phyloP scores from a whole-genome alignment of 2,113 vertebrate species.

The Pongo abelii region DNA sequence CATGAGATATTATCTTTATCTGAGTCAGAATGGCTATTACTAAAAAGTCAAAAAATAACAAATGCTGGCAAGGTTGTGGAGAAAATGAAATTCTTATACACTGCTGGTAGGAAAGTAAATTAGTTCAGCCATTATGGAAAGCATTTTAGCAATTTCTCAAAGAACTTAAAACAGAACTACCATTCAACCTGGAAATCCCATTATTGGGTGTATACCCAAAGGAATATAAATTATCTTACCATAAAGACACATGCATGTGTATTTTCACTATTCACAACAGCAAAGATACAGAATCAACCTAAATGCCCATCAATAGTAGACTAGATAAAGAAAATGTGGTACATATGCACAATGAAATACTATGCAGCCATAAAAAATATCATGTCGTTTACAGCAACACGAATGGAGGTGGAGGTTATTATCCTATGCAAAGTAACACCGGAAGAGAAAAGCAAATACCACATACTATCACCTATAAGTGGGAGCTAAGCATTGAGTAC shows the following conservation, averaged over 20 bases:
- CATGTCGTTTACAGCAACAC: not conserved
- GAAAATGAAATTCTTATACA: not conserved
- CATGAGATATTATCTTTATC: not conserved
- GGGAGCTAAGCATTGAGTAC: not conserved
- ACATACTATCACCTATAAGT: not conserved
- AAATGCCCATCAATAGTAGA: not conserved
- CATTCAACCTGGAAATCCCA: not conserved
- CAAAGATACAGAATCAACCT: not conserved
- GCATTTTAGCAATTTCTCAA: not conserved
- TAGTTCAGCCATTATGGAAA: not conserved
- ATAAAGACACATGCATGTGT: no score
- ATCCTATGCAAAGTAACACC: not conserved
- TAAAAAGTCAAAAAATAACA: not conserved
- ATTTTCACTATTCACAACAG: not conserved
- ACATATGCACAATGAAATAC: not conserved
- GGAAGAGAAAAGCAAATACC: not conserved
- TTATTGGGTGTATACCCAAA: not conserved
- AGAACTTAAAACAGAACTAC: not conserved
- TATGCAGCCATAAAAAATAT: not conserved
- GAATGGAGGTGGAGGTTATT: not conserved
- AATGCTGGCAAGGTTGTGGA: not conserved
- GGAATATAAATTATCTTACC: not conserved
- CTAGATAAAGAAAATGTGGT: not conserved
- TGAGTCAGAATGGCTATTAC: not conserved
- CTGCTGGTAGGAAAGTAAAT: not conserved